phyloP scores from a whole-genome alignment of 30 jellyfish, hydroid and myxozoan species.

The Hydractinia symbiolongicarpus region DNA sequence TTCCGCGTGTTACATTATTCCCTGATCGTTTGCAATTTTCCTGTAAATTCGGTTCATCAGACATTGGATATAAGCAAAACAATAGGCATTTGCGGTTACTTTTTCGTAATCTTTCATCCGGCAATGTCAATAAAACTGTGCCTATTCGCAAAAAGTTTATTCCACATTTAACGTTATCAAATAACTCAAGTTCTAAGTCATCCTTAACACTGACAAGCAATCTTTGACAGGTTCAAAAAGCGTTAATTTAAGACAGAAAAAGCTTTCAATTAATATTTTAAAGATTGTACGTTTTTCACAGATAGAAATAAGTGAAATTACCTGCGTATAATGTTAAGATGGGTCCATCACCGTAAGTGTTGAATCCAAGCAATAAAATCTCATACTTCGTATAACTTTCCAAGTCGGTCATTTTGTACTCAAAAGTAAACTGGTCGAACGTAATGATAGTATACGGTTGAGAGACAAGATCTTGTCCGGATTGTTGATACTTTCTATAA shows the following conservation, averaged over 20 bases:
- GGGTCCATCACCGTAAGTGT: conserved; percentile 24
- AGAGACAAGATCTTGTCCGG: conserved; percentile 5
- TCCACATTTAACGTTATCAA: no score
- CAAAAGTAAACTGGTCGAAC: conserved; percentile 1
- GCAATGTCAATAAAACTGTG: no score
- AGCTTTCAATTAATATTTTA: not conserved
- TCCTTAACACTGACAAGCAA: no score
- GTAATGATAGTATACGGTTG: not conserved
- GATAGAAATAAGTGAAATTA: not conserved
- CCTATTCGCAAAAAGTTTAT: no score
- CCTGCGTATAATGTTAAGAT: not conserved
- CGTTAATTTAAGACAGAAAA: not conserved
- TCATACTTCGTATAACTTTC: conserved; percentile 20
- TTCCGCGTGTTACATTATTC: no score
- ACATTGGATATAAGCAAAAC: no score
- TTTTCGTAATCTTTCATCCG: no score
- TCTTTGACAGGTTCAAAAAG: no score
- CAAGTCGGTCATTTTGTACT: conserved; percentile 11
- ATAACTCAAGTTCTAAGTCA: no score
- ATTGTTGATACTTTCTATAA: not conserved
- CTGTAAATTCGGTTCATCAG: no score
- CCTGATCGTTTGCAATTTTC: no score
- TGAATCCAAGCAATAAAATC: not conserved
- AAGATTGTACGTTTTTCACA: not conserved
- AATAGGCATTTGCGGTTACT: no score